Base-by-base conservation (phyloP, 2,113 vertebrate genomes). In the Psophia crepitans region DNA sequence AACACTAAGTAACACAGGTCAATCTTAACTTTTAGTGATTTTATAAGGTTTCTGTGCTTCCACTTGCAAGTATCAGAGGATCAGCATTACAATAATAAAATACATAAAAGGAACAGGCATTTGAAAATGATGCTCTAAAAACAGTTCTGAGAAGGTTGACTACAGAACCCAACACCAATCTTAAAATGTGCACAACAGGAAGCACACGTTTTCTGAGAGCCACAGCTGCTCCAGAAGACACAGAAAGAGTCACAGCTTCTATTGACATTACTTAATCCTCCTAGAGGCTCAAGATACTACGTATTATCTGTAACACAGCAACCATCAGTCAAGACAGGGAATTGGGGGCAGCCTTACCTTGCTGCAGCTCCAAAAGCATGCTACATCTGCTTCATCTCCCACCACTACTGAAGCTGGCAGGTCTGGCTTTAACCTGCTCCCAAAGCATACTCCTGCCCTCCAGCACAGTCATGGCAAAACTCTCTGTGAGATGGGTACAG, bases 141-240 rank as follows among this genome's bases (percentile, higher is more conserved):
- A 8, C 0, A 2, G 20, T 75, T 87, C 22, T 54, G 64, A 89
- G 64, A 63, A 73, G 30, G 24, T 0, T 14, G 27, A 39, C 11
- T 49, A 17, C 33, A 66, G 53, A 84, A 51, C 12, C 2, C 41
- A 68, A 18, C 8, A 43, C 9, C 39, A 44, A 19, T 16, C 28
- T 8, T 27, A 33, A 53, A 58, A 70, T 2, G 8, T 17, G 20
- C 20, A 20, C 12, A 60, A 5, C 0, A 3, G 19, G 17, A 11
- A 89, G 16, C 2, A 12, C 21, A 7, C 3, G 3, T 28, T 24
- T 14, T 44, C 43, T 0, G 6, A 69, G 48, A 69, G 44, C 14
- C 21, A 35, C 51, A 75, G 41, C 39, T 82, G 26, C 19, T 60
- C 13, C 56, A 87, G n/a, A 58, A 66, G 51, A 60, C 21, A 56